phyloP scores from a whole-genome alignment of 1,140 invertebrate genomes.

The Paraescarpia echinospica region DNA sequence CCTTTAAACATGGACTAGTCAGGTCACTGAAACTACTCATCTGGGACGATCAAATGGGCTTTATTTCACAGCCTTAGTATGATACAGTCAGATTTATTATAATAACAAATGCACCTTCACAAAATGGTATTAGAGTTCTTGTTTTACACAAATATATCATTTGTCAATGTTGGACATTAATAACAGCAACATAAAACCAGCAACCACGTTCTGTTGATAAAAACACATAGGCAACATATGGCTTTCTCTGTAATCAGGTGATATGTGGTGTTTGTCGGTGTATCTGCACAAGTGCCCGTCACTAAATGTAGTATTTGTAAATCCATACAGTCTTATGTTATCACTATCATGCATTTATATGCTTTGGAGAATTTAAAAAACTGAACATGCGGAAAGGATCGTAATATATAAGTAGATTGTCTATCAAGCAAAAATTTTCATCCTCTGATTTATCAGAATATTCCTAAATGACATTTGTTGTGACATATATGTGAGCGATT shows the following conservation, averaged over 20 bases:
- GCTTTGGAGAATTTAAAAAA: background rate
- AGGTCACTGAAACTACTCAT: no score
- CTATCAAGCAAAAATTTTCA: background rate
- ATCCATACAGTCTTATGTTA: background rate
- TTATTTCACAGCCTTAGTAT: no score
- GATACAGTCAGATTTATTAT: background rate
- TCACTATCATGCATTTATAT: background rate
- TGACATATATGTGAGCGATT: no score
- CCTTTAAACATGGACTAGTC: no score
- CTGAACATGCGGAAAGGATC: background rate
- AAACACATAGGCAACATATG: background rate
- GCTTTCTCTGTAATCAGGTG: background rate
- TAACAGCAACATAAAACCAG: background rate
- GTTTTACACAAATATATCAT: background rate
- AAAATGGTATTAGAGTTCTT: background rate
- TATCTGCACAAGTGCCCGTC: background rate
- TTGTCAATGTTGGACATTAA: background rate
- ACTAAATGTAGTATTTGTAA: background rate
- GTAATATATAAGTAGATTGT: background rate
- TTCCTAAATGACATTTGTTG: no score
- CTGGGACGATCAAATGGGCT: no score
- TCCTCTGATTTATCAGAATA: no score
- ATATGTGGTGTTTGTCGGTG: background rate
- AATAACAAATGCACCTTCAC: background rate
- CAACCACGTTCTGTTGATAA: background rate